phyloP scores from a whole-genome alignment of 2,797 vertebrate species.

The Sardinella longiceps region DNA sequence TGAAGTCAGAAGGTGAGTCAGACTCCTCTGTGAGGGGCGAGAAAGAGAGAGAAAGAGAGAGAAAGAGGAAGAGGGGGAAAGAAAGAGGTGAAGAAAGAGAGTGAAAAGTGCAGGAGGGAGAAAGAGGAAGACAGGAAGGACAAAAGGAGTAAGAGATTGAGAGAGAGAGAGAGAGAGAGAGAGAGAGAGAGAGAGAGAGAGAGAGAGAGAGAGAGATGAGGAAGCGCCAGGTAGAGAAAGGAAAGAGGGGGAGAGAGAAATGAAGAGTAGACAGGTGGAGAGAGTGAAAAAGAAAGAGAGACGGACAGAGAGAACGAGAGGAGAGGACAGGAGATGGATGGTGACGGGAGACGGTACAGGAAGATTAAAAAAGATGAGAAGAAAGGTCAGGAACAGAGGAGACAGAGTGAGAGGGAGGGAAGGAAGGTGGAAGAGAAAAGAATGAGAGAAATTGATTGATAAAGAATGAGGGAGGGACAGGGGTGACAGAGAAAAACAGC shows the following conservation, averaged over 20 bases:
- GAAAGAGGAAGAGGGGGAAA: not conserved
- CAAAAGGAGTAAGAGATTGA: not conserved
- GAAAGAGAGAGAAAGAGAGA: not conserved
- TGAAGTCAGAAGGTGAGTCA: slow-evolving; percentile 81
- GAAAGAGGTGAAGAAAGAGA: not conserved
- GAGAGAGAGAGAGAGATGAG: not conserved
- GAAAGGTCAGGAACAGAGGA: not conserved
- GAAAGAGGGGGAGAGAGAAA: not conserved
- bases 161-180: not conserved
- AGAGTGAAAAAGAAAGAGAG: not conserved
- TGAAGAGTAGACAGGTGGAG: too few species aligned
- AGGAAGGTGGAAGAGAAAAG: not conserved
- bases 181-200: not conserved
- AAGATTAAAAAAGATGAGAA: not conserved
- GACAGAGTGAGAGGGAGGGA: not conserved
- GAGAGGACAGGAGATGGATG: not conserved
- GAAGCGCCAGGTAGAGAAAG: too few species aligned
- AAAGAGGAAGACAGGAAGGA: not conserved
- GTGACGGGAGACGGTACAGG: not conserved
- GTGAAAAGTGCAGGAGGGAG: not conserved
- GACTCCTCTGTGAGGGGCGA: slow-evolving; percentile 75
- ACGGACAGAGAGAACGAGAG: not conserved
- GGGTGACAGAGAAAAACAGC: not conserved
- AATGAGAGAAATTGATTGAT: not conserved
- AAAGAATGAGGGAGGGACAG: not conserved